phyloP scores from a whole-genome alignment of 1,140 invertebrate genomes.

The Nebria ingens region DNA sequence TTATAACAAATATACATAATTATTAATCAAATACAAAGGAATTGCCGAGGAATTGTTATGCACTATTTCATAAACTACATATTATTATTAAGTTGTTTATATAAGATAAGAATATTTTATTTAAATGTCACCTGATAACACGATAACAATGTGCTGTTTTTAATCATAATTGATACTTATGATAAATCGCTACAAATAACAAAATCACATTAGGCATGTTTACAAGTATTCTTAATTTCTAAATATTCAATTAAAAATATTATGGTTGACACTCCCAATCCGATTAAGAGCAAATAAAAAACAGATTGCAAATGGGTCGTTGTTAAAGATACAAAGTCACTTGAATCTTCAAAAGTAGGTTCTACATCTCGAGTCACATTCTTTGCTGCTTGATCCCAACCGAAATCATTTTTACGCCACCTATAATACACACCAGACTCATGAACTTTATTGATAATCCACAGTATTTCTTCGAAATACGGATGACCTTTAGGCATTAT shows the following conservation, averaged over 20 bases:
- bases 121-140: no score
- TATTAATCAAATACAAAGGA: no score
- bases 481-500: background rate
- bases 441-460: slow-evolving; percentile 3
- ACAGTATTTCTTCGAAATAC: background rate
- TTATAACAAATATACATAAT: no score
- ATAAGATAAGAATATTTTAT: no score
- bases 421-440: background rate
- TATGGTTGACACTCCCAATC: background rate
- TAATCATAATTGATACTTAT: no score
- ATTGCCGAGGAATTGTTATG: no score
- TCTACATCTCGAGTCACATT: background rate
- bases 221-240: no score
- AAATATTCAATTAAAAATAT: background rate
- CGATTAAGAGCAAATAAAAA: background rate
- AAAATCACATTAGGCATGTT: no score
- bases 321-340: background rate
- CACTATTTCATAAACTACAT: no score
- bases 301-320: background rate
- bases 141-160: no score
- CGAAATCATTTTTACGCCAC: background rate
- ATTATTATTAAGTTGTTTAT: no score
- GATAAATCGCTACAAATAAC: no score
- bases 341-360: background rate
- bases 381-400: background rate